Conservation (phyloP, 2,113 vertebrate genomes). For the Syngnathus typhle region DNA sequence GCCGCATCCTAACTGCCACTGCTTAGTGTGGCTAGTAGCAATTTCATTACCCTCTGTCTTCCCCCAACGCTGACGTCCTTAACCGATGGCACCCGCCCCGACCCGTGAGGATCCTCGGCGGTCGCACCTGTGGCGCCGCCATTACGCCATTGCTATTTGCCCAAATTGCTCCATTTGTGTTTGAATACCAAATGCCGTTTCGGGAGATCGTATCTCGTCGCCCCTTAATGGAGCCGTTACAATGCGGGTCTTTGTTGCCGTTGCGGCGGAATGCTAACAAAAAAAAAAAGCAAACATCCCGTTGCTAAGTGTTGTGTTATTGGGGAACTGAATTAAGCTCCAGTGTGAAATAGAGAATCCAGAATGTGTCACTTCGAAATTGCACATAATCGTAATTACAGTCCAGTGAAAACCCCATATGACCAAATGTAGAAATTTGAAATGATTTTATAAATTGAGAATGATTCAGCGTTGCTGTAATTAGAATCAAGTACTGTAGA, state of each 20-base stretch:
- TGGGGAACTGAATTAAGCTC: not conserved
- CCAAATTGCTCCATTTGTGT: slow-evolving; percentile 70
- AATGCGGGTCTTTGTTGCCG: slow-evolving; percentile 7
- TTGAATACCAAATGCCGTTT: slow-evolving; percentile 50
- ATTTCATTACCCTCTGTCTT: slow-evolving; percentile 37
- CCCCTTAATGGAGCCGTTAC: slow-evolving; percentile 28
- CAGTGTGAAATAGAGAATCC: not conserved
- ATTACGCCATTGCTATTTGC: slow-evolving; percentile 59
- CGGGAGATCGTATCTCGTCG: slow-evolving; percentile 24
- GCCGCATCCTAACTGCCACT: slow-evolving; percentile 25
- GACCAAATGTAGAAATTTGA: not conserved
- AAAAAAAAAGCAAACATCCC: slow-evolving; percentile 6
- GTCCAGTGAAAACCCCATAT: not conserved
- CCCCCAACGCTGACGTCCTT: slow-evolving; percentile 43
- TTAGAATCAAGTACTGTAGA: not conserved
- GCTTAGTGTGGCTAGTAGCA: slow-evolving; percentile 42
- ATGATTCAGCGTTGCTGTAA: not conserved
- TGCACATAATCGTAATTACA: not conserved
- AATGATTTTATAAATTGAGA: not conserved
- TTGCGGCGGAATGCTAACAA: not conserved
- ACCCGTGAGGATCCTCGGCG: slow-evolving; percentile 47
- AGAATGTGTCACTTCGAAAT: slow-evolving; percentile 12
- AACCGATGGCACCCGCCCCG: slow-evolving; percentile 54
- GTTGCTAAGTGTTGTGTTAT: slow-evolving; percentile 1
- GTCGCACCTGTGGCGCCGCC: slow-evolving; percentile 42